Conservation (phyloP, 2,797 vertebrate species). For the Taenioides sp. region DNA sequence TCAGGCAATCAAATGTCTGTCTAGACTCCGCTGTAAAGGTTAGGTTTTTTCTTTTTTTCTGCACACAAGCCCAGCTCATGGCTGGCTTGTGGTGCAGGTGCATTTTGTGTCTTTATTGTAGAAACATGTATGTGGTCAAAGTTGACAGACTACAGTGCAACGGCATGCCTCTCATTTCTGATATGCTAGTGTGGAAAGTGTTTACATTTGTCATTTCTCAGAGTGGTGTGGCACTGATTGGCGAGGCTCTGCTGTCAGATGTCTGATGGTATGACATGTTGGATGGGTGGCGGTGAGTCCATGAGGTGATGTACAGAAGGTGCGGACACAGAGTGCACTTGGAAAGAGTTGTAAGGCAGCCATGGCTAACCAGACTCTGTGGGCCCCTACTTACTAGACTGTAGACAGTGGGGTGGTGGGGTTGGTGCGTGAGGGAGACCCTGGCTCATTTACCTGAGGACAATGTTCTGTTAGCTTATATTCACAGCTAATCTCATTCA, state of each 20-base stretch:
- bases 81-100: neutral
- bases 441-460: constrained; percentile 82
- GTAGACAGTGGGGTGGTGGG: constrained; percentile 80
- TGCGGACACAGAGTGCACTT: constrained; percentile 71
- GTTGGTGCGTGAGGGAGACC: constrained; percentile 80
- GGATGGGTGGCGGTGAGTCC: constrained; percentile 72
- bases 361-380: constrained; percentile 77
- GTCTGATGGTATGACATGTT: constrained; percentile 70
- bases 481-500: constrained; percentile 71
- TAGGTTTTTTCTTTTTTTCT: neutral
- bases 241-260: constrained; percentile 41
- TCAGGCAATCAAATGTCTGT: neutral
- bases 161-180: constrained; percentile 4
- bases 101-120: neutral
- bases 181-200: neutral
- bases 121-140: neutral
- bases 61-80: neutral
- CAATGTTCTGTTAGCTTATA: constrained; percentile 78
- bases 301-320: constrained; percentile 74
- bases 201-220: neutral
- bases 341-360: constrained; percentile 77
- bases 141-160: neutral
- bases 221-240: neutral
- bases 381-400: constrained; percentile 82
- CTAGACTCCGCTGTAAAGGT: neutral